Evolutionary conservation across 2,888 invertebrate genomes (phyloP), one percentile per base, ranked within the genome.

Genomic region (Oxytorus armatus): DNA sequence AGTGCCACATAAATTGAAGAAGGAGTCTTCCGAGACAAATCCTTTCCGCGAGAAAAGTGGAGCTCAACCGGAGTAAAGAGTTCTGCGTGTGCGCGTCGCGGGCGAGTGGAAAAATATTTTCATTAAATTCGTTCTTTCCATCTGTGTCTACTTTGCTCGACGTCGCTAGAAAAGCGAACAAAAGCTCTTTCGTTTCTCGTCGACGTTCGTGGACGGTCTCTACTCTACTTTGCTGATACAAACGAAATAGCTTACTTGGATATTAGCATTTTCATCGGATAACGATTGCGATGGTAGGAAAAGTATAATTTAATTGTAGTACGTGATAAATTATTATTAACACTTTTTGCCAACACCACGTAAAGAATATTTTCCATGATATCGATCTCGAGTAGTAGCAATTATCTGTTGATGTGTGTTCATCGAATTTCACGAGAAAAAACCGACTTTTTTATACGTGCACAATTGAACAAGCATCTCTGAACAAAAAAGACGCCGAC

Each of bases 91-190:
- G n/a, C n/a, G n/a, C n/a, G n/a, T n/a, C n/a, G n/a, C n/a, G n/a
- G n/a, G n/a, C n/a, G n/a, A n/a, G 47, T 51, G 25, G 18, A 63
- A 74, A 65, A 70, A 68, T 47, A 66, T 75, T 74, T 81, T 70
- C 70, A 79, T 73, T 59, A 68, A 68, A 57, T 76, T 73, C 23
- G 23, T 57, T 33, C 8, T n/a, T 29, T 36, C 53, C 57, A 44
- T 36, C 23, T 44, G n/a, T 10, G 23, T 36, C 23, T 23, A 39
- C 53, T 44, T 29, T 44, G 21, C 23, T 47, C 49, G 14, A 16
- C 11, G 61, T 10, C 4, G 18, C 21, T 61, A 18, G 11, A 51
- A 61, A 72, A 36, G 21, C 21, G 36, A 49, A 36, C n/a, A 7
- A 18, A 33, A 33, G 21, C 25, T 25, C 18, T 29, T 47, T 55